Evolutionary conservation across 1,140 invertebrate genomes (phyloP).

Genomic region (Euschistus heros): DNA sequence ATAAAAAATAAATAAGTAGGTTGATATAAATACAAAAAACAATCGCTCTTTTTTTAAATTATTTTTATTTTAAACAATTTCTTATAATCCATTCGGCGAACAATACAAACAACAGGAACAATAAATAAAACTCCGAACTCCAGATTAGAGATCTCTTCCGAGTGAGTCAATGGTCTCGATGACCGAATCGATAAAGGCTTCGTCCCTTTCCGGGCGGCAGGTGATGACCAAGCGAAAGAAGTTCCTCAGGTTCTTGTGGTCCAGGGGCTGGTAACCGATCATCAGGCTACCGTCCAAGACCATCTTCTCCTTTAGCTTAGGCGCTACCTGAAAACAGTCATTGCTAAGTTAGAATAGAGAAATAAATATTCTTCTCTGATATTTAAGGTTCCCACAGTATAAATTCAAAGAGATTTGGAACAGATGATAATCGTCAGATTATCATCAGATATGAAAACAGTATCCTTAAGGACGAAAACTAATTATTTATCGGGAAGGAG

Average conservation of each 20-base stretch:
- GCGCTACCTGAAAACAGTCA: constrained; percentile 53
- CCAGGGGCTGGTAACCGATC: constrained; percentile 74
- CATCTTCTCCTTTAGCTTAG: constrained; percentile 73
- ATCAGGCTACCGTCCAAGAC: constrained; percentile 64
- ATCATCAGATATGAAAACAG: no score
- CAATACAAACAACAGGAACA: no score
- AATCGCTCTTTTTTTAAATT: no score
- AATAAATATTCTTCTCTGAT: background rate
- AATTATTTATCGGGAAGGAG: no score
- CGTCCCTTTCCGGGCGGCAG: constrained; percentile 55
- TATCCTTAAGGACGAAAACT: no score
- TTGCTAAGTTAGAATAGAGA: background rate
- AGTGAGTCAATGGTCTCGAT: constrained; percentile 48
- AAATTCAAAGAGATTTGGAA: background rate
- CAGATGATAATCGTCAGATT: no score
- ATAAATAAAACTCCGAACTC: background rate
- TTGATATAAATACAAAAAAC: no score
- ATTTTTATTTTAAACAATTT: no score
- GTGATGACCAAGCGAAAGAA: constrained; percentile 82
- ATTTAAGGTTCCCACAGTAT: background rate
- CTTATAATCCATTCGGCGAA: no score
- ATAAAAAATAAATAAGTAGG: no score
- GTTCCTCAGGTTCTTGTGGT: constrained; percentile 53
- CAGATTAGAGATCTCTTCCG: constrained; percentile 35
- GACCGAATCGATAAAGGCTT: constrained; percentile 48